Base-by-base conservation (phyloP, 2,888 invertebrate genomes). In the Tipula vernalis region DNA sequence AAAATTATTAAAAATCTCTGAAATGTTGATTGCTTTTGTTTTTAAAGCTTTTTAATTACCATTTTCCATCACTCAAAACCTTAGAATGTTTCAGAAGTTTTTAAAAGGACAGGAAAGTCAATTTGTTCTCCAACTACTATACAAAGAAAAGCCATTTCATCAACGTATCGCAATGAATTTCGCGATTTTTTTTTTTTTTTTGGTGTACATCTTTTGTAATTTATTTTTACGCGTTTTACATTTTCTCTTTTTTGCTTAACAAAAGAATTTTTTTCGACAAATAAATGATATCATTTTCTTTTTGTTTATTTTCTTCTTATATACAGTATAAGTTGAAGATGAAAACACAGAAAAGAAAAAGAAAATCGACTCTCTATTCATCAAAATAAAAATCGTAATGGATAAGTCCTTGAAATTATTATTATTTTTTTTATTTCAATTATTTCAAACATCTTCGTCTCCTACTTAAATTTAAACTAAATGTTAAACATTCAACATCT, bases 51-150 rank as follows among this genome's bases (percentile, higher is more conserved):
- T 71, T 71, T 71, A 71, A 71, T 71, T 71, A 71, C 71, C 71
- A 28, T 18, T 71, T 71, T 6, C 28, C 71, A 71, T 71, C 4
- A 28, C 28, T 18, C 15, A 15, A 51, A 57, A 57, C 15, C 15
- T 15, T 15, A 71, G 18, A 18, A 28, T 3, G 28, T 71, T 71
- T 71, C 15, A 57, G 10, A 71, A 8, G 5, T 0, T 71, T 18
- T 71, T 71, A 71, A 71, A 71, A 71, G 71, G 71, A 71, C 71
- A 71, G 71, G 71, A 71, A 71, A 71, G 71, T 71, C 71, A 71
- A 71, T 28, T 71, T 71, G 10, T 71, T 28, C 71, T 71, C 28
- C 10, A 71, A 71, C 18, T 28, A 28, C 12, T 39, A 6, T 71
- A 71, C 71, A 71, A 71, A 71, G 71, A 10, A 28, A 71, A 71